Conservation (phyloP, 2,888 invertebrate species). For the Adineta ricciae region DNA sequence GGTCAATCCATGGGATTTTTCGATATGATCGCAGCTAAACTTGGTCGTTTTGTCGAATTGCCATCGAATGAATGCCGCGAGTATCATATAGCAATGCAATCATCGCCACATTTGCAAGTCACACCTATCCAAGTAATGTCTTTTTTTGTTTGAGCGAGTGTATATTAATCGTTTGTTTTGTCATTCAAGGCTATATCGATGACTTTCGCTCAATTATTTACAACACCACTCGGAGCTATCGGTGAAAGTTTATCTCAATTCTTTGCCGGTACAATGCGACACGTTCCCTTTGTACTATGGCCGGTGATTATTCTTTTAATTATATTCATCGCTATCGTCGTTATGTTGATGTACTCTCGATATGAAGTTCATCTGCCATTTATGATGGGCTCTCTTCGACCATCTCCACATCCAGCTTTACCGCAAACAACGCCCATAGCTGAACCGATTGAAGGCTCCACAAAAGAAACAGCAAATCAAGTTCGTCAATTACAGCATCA, state of each 20-base stretch:
- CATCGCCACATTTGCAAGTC: neutral
- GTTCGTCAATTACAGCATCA: no score
- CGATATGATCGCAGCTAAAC: neutral
- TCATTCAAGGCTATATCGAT: neutral
- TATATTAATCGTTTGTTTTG: neutral
- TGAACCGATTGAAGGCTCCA: neutral
- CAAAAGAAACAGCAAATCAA: no score
- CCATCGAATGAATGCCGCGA: neutral
- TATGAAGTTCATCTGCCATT: constrained; percentile 7
- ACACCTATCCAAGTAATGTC: neutral
- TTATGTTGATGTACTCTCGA: neutral
- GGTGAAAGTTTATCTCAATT: constrained; percentile 21
- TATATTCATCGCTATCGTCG: neutral
- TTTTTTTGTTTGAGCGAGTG: neutral
- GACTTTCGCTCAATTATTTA: constrained; percentile 13
- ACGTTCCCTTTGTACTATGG: neutral
- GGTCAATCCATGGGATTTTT: neutral
- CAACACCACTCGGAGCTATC: neutral
- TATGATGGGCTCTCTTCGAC: constrained; percentile 9
- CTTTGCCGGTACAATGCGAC: neutral
- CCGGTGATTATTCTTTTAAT: neutral
- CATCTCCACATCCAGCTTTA: neutral
- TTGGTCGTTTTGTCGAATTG: neutral
- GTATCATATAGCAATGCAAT: neutral
- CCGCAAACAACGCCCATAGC: neutral